Percentiles rank a stretch among this genome's conserved stretches.
These are phyloP conservation scores for Pan troglodytes DNA, from an alignment of 2,113 vertebrate species.

Conservation along the genomic window NHGRI_mPanTro3-v2.1_pri NC_072414.2:77959501-77960000, in stretches of 20 bases:
- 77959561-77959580: neutral
- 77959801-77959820: neutral
- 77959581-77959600: neutral
- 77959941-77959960: neutral
- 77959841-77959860: fast-evolving
- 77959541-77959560: neutral
- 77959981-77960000: constrained; percentile 18
- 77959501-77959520: neutral
- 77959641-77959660: fast-evolving
- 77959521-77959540: neutral
- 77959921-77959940: constrained; percentile 46
- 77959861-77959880: neutral
- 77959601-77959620: neutral
- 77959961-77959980: constrained; percentile 25
- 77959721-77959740: neutral
- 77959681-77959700: neutral
- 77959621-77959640: neutral
- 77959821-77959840: neutral
- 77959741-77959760: neutral
- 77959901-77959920: neutral
- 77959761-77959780: neutral
- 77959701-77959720: neutral
- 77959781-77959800: neutral
- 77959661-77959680: neutral
- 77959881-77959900: constrained; percentile 1